Evolutionary conservation across 2,797 vertebrate genomes (phyloP).

Genomic region (Euphonia xanthogaster): DNA sequence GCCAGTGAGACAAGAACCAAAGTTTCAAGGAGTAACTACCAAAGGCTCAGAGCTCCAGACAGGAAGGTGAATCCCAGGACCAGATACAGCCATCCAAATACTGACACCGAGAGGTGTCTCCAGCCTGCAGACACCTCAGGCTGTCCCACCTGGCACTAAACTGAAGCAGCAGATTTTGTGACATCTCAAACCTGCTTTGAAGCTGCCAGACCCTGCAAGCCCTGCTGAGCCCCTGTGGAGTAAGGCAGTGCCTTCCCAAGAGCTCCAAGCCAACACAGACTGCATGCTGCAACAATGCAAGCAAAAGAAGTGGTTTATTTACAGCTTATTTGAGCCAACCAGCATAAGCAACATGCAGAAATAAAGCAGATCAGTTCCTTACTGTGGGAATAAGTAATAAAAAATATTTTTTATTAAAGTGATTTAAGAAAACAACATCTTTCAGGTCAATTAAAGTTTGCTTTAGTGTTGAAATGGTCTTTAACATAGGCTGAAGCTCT

Average conservation of each 20-base stretch:
- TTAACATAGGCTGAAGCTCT: neutral
- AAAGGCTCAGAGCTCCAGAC: neutral
- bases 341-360: neutral
- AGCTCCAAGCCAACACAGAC: neutral
- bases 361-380: neutral
- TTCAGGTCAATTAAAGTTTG: neutral
- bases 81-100: neutral
- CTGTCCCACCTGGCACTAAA: neutral
- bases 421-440: neutral
- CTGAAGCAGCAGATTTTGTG: neutral
- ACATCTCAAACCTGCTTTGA: neutral
- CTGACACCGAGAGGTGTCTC: neutral
- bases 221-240: neutral
- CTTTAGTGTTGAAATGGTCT: neutral
- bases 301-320: neutral
- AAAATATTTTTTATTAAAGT: neutral
- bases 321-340: neutral
- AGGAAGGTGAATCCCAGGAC: neutral
- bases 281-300: accelerated
- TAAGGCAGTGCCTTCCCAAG: neutral
- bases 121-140: neutral
- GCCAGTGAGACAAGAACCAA: neutral
- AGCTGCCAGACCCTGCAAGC: neutral
- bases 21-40: neutral
- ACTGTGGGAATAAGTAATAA: neutral